Evolutionary conservation across 2,888 invertebrate species (phyloP).

Genomic region (Omphaloscelis lunosa): DNA sequence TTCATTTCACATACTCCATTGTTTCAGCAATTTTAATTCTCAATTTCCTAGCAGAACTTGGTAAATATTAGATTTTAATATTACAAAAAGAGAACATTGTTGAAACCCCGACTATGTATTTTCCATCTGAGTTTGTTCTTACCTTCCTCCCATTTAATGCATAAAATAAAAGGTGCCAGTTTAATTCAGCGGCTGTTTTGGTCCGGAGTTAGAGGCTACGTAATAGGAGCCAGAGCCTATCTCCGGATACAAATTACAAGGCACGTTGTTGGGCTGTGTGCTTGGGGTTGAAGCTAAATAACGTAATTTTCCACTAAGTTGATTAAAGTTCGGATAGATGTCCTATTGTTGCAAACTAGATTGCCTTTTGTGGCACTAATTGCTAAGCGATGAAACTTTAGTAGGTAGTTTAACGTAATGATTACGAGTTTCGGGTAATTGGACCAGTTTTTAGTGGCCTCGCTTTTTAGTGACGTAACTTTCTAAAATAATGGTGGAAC

Average conservation of each 20-base stretch:
- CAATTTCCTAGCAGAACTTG: slow-evolving; percentile 33
- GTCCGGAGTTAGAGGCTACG: slow-evolving; percentile 53
- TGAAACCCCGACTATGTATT: slow-evolving; percentile 33
- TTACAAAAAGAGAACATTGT: slow-evolving; percentile 25
- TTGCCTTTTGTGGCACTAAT: slow-evolving; percentile 59
- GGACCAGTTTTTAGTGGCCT: slow-evolving; percentile 19
- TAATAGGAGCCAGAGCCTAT: slow-evolving; percentile 62
- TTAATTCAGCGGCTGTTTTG: slow-evolving; percentile 67
- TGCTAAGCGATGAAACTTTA: slow-evolving; percentile 59
- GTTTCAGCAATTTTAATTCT: slow-evolving; percentile 32
- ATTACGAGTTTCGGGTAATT: slow-evolving; percentile 49
- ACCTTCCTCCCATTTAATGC: slow-evolving; percentile 54
- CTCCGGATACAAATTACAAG: slow-evolving; percentile 69
- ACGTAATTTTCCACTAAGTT: slow-evolving; percentile 57
- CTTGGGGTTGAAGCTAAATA: slow-evolving; percentile 44
- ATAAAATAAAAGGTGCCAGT: slow-evolving; percentile 67
- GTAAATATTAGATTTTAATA: slow-evolving; percentile 49
- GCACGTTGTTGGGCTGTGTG: slow-evolving; percentile 34
- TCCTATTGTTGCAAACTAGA: slow-evolving; percentile 60
- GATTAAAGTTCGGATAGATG: slow-evolving; percentile 58
- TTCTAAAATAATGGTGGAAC: not conserved
- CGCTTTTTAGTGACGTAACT: slow-evolving; percentile 14
- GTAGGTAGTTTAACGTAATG: slow-evolving; percentile 47
- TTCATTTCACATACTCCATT: slow-evolving; percentile 16
- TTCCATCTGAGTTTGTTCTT: slow-evolving; percentile 20